A percentile compares a stretch with the other conserved stretches of the same genome.
Evolutionary conservation across 2,113 vertebrate species (phyloP).

Genomic region (Alouatta palliata): DNA sequence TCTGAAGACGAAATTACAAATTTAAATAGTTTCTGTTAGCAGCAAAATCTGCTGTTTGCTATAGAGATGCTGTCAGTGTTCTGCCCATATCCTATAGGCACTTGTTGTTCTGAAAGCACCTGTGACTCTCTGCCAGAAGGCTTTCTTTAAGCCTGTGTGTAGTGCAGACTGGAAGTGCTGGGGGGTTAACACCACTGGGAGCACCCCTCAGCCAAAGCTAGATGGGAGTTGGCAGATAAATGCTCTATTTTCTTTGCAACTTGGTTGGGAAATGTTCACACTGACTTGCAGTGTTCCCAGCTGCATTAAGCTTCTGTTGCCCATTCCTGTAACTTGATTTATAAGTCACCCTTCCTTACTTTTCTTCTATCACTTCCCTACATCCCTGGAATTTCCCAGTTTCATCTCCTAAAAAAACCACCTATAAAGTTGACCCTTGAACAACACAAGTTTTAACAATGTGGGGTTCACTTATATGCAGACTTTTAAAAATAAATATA

Average conservation of each 20-base stretch:
- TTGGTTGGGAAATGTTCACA: not conserved
- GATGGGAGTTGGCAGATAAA: not conserved
- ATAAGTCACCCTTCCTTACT: not conserved
- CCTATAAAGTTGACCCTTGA: not conserved
- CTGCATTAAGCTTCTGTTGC: not conserved
- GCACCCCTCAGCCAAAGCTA: not conserved
- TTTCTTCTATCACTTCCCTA: not conserved
- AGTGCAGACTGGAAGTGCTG: not conserved
- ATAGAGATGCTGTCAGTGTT: not conserved
- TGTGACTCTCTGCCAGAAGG: not conserved
- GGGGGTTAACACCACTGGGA: not conserved
- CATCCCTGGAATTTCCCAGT: not conserved
- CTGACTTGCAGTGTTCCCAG: not conserved
- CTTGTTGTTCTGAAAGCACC: not conserved
- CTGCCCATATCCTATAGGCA: not conserved
- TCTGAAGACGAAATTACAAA: conserved; percentile 76
- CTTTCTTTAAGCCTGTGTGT: not conserved
- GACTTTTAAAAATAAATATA: not conserved
- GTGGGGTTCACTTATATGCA: not conserved
- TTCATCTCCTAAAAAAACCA: not conserved
- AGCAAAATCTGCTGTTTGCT: not conserved
- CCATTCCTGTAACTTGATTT: not conserved
- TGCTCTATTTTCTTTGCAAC: not conserved
- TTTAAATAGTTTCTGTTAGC: not conserved
- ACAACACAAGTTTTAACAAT: not conserved